Base-by-base conservation (phyloP, 2,797 vertebrate species). In the Sitta carolinensis region DNA sequence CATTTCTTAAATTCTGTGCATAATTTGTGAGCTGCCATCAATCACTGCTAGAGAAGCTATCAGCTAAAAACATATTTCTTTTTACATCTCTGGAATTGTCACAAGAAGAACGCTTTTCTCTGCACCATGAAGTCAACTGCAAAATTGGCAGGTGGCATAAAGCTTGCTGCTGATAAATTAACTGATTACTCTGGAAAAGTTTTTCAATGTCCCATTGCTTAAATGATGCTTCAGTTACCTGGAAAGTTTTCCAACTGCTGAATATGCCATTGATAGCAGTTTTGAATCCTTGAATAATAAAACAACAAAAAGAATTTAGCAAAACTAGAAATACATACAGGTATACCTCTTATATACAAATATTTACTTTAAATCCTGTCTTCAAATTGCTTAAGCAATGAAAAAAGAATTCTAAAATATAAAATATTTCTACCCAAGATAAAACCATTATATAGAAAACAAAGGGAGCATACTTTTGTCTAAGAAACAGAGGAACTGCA, bases 221-320 rank as follows among this genome's bases (percentile, higher is more conserved):
- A 93, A 94, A 90, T 85, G 51, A 69, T 4, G 25, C 30, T 96
- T 96, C 87, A 93, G 91, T 97, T 98, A 99, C 99, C 98, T 99
- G 84, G 99, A 99, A 40, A 99, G 98, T 93, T 99, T 99, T 96
- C 99, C 99, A 96, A 99, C 99, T 57, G 99, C 99, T 90, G 99
- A 99, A 97, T 99, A 99, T 70, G 99, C 99, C 97, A 99, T 97
- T 93, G 99, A 99, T 48, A 99, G 96, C 72, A 99, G 97, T 95
- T 99, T 99, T 29, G 99, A 98, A 96, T 99, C 99, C 99, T 99
- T 97, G 66, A 98, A 97, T 69, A 79, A 94, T 47, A 95, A 84
- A 95, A 94, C 58, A 89, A 91, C 27, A 83, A 66, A 64, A 7
- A 61, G 27, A 88, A 79, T 58, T 95, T 66, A 97, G 74, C 69